These are phyloP conservation scores for Branchellion lobata DNA, from an alignment of 2,888 invertebrate species.

Conservation along the genomic window DNA sequence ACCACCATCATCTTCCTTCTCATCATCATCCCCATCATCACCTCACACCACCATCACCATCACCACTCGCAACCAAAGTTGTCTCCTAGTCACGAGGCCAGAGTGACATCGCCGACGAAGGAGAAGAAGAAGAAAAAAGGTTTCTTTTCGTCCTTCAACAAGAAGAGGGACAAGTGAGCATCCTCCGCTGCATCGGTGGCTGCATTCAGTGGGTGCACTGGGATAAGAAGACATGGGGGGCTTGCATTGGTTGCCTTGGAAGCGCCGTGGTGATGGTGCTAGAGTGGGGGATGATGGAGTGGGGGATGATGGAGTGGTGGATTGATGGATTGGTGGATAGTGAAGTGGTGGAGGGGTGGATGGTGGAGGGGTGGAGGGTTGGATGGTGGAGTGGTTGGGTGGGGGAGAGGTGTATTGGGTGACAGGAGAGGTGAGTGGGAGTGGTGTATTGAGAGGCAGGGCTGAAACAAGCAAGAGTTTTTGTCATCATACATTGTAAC, in stretches of 20 bases:
- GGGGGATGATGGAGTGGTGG: neutral
- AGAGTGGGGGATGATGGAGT: conserved; percentile 6
- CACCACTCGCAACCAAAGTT: neutral
- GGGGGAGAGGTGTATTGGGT: too few species aligned
- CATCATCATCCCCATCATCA: neutral
- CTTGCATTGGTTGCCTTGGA: neutral
- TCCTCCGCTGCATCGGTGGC: neutral
- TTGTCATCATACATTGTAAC: too few species aligned
- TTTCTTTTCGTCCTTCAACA: conserved; percentile 41
- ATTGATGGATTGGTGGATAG: neutral
- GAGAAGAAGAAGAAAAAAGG: conserved; percentile 44
- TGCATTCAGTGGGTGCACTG: too few species aligned
- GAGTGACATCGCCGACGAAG: conserved; percentile 11
- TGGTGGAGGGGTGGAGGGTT: too few species aligned
- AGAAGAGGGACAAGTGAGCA: conserved; percentile 30
- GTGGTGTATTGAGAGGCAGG: too few species aligned
- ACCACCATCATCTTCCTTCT: neutral
- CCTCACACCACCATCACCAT: neutral
- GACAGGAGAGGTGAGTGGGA: too few species aligned
- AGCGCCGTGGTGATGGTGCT: neutral
- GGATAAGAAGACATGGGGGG: neutral
- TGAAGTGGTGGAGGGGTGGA: too few species aligned
- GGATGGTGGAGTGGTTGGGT: too few species aligned
- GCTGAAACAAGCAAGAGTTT: too few species aligned
- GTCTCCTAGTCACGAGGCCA: conserved; percentile 7